Conservation (phyloP, 2,888 invertebrate genomes). For the Teleiodes luculella region DNA sequence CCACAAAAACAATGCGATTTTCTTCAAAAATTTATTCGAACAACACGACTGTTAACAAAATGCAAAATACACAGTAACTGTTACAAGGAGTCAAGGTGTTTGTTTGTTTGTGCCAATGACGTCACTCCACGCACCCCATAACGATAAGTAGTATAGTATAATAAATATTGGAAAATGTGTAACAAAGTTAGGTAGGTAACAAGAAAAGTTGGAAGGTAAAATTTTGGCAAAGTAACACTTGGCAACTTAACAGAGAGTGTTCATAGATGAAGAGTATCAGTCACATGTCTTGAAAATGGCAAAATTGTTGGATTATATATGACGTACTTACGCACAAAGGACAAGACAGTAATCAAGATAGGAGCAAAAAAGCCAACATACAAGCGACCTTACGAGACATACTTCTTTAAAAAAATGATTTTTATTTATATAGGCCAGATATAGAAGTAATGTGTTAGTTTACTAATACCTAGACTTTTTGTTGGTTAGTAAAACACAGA, state of each 20-base stretch:
- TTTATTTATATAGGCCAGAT: too few relatives aligned
- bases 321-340: too few relatives aligned
- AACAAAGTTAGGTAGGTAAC: constrained; percentile 56
- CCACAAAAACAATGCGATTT: constrained; percentile 22
- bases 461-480: too few relatives aligned
- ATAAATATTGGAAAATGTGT: constrained; percentile 41
- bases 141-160: constrained; percentile 23
- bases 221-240: constrained; percentile 58
- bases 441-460: too few relatives aligned
- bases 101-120: constrained; percentile 22
- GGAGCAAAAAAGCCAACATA: too few relatives aligned
- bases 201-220: constrained; percentile 55
- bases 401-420: too few relatives aligned
- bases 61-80: constrained; percentile 66
- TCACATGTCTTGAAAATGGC: not conserved
- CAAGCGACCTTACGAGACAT: too few relatives aligned
- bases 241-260: constrained; percentile 15
- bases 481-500: too few relatives aligned
- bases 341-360: too few relatives aligned
- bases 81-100: constrained; percentile 55
- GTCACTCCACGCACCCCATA: constrained; percentile 16
- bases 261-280: not conserved
- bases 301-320: not conserved
- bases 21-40: constrained; percentile 67
- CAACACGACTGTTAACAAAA: constrained; percentile 76